Evolutionary conservation across 2,888 invertebrate genomes (phyloP).

Genomic region (Calameuta filiformis): DNA sequence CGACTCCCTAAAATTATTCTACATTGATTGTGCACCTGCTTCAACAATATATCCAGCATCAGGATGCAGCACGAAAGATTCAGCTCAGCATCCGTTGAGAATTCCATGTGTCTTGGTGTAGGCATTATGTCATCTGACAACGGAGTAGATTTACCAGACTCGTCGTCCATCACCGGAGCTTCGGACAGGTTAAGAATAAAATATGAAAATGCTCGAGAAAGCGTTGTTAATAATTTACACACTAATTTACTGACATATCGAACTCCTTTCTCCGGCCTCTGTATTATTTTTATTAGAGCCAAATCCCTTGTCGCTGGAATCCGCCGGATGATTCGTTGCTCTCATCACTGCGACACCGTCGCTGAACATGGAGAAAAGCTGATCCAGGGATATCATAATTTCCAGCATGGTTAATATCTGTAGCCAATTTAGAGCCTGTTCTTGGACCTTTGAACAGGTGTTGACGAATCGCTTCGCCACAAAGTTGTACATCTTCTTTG

Average conservation of each 20-base stretch:
- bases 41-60: slow-evolving; percentile 94
- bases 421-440: slow-evolving; percentile 90
- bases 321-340: slow-evolving; percentile 44
- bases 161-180: slow-evolving; percentile 77
- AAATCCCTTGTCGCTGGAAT: slow-evolving; percentile 37
- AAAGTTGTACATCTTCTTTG: slow-evolving; percentile 95
- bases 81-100: slow-evolving; percentile 77
- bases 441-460: slow-evolving; percentile 84
- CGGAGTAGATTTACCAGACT: slow-evolving; percentile 76
- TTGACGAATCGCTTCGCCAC: slow-evolving; percentile 86
- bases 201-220: background rate
- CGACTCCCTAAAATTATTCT: background rate
- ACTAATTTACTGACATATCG: slow-evolving; percentile 69
- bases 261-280: slow-evolving; percentile 61
- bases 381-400: slow-evolving; percentile 87
- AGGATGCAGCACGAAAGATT: slow-evolving; percentile 95
- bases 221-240: background rate
- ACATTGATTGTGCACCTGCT: slow-evolving; percentile 75
- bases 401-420: slow-evolving; percentile 90
- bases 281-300: slow-evolving; percentile 3
- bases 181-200: slow-evolving; percentile 39
- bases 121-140: slow-evolving; percentile 77
- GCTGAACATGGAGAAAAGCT: slow-evolving; percentile 90
- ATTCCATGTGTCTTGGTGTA: slow-evolving; percentile 73
- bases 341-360: slow-evolving; percentile 85